These are phyloP conservation scores for Cyprinus carpio DNA, from an alignment of 2,113 vertebrate genomes.

Conservation along the genomic window DNA sequence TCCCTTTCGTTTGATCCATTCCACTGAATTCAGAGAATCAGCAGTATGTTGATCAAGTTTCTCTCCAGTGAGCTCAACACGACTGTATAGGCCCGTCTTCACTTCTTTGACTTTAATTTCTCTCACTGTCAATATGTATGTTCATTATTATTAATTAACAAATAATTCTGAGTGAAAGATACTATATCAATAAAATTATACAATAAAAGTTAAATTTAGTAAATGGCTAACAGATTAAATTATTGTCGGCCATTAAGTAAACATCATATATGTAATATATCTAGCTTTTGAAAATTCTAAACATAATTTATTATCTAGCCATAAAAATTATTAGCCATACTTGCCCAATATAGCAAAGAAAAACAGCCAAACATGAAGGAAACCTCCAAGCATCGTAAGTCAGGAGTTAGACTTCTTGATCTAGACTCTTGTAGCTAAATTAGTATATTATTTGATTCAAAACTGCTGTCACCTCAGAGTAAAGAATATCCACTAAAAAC, in stretches of 20 bases:
- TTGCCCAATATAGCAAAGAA: conserved; percentile 34
- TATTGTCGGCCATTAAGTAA: neutral
- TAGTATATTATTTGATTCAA: neutral
- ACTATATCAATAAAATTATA: no score
- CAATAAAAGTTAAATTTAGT: no score
- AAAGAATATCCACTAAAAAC: neutral
- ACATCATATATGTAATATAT: neutral
- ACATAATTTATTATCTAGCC: no score
- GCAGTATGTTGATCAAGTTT: neutral
- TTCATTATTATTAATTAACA: no score
- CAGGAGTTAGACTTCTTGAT: neutral
- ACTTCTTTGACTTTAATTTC: neutral
- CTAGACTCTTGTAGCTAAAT: neutral
- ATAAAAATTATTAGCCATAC: neutral
- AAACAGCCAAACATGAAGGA: conserved; percentile 27
- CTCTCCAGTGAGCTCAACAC: conserved; percentile 21
- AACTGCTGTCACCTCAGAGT: neutral
- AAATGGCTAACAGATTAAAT: neutral
- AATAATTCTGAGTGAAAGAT: no score
- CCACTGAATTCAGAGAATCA: neutral
- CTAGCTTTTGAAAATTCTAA: neutral
- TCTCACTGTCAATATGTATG: neutral
- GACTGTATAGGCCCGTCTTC: conserved; percentile 23
- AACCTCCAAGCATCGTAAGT: conserved; percentile 37
- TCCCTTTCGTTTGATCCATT: conserved; percentile 36